phyloP scores from a whole-genome alignment of 2,113 vertebrate species.

The Thunnus thynnus region DNA sequence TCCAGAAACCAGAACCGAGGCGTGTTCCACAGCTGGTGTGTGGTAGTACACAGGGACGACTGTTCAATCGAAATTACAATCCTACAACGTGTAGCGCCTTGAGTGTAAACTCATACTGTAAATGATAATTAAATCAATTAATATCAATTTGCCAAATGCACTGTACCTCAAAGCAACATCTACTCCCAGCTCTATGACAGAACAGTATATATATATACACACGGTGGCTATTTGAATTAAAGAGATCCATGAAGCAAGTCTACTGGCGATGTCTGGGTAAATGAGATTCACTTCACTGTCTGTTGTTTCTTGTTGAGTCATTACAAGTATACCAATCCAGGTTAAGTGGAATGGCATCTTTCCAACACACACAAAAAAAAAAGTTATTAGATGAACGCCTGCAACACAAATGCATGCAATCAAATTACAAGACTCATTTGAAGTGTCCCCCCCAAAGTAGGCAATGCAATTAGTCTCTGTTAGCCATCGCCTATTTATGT shows the following conservation, averaged over 20 bases:
- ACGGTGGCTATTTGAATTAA: neutral
- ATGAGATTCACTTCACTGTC: conserved; percentile 15
- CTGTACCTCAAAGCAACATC: conserved; percentile 29
- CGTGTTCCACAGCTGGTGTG: conserved; percentile 16
- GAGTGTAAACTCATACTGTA: conserved; percentile 52
- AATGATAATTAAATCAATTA: conserved; percentile 75
- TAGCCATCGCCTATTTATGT: too few species aligned
- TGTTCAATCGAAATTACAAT: conserved; percentile 45
- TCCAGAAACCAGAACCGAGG: conserved; percentile 1
- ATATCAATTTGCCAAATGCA: conserved; percentile 73
- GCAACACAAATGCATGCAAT: neutral
- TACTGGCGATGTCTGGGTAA: conserved; percentile 7
- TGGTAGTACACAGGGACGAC: conserved; percentile 20
- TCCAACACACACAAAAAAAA: neutral
- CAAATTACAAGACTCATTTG: too few species aligned
- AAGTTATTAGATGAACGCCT: neutral
- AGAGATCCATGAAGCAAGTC: conserved; percentile 5
- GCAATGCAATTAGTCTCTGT: too few species aligned
- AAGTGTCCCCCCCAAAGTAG: too few species aligned
- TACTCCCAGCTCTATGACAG: conserved; percentile 11
- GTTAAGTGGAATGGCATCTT: neutral
- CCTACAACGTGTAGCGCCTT: conserved; percentile 35
- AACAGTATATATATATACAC: conserved; percentile 1
- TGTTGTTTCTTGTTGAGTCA: conserved; percentile 12
- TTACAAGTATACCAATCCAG: conserved; percentile 4